Percentiles rank a stretch among this genome's conserved stretches.
Conservation (phyloP, 2,888 invertebrate species). For the Oithona nana region DNA sequence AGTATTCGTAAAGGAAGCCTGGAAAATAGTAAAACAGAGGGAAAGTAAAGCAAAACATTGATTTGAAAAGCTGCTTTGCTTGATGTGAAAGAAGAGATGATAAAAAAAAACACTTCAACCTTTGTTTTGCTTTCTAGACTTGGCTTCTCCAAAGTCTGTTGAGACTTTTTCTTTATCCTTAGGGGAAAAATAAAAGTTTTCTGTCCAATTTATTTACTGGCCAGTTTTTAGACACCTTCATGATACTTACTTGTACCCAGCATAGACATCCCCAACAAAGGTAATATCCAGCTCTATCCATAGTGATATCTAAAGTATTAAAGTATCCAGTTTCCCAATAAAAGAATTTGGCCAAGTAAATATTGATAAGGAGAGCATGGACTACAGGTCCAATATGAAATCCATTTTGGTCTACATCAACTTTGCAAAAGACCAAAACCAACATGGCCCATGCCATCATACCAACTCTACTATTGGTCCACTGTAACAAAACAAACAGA, state of each 20-base stretch:
- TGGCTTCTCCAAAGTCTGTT: no score
- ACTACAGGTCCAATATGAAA: slow-evolving; percentile 24
- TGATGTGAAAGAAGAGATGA: no score
- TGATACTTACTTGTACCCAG: slow-evolving; percentile 26
- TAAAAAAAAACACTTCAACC: no score
- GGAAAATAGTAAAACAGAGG: neutral
- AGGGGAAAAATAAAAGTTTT: no score
- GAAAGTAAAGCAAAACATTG: neutral
- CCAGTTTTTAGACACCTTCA: neutral
- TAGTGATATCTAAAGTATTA: slow-evolving; percentile 36
- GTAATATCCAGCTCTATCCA: slow-evolving; percentile 35
- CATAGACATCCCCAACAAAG: slow-evolving; percentile 37
- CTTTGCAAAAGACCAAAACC: slow-evolving; percentile 27
- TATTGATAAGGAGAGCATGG: slow-evolving; percentile 27
- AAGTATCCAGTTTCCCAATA: slow-evolving; percentile 40
- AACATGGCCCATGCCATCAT: slow-evolving; percentile 27
- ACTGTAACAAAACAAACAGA: slow-evolving; percentile 22
- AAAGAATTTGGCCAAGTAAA: slow-evolving; percentile 38
- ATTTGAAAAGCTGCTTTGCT: no score
- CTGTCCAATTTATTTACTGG: no score
- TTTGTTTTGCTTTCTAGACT: no score
- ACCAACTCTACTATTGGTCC: slow-evolving; percentile 28
- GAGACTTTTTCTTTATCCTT: no score
- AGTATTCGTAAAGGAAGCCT: slow-evolving; percentile 27
- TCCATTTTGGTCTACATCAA: slow-evolving; percentile 23